Base-by-base conservation (phyloP, 1,140 invertebrate genomes). In the Ectropis grisescens region DNA sequence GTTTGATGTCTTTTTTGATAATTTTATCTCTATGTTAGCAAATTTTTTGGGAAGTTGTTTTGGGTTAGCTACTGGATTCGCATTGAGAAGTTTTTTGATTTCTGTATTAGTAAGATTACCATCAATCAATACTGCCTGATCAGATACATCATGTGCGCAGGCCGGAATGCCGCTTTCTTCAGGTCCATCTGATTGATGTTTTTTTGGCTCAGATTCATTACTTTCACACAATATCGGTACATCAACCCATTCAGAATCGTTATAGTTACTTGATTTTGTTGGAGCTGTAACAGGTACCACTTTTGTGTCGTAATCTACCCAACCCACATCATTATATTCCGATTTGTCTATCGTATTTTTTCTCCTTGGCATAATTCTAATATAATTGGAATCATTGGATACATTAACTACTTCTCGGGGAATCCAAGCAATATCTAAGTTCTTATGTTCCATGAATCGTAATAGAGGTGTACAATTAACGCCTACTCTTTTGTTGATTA, bases 11-110 rank as follows among this genome's bases (percentile, higher is more conserved):
- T 12, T 5, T 41, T 22, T 12, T 31, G n/a, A n/a, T n/a, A n/a
- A n/a, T 12, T 29, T 19, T 15, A 24, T 25, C 5, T 2, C 13
- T 13, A 1, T 28, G 2, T 13, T 13, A 15, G 13, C 10, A 11
- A 25, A 16, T 14, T 71, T 72, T 41, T 67, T 74, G 13, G 66
- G 65, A 10, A 76, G 35, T 50, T 67, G 55, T 48, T 72, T 75
- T 3, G 75, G 75, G 42, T 75, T 71, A n/a, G 58, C 48, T 10
- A 76, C 75, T 16, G 75, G 71, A 53, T 57, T 66, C 11, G 41
- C 33, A 46, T 80, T 80, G 1, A 80, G 37, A 7, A 79, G 42
- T 44, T 60, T 72, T 29, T 39, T 52, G 16, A 8, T 19, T 4
- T 19, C 16, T 8, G 16, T 19, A 19, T 3, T 8, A 8, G 3